Evolutionary conservation across 2,113 vertebrate genomes (phyloP).

Genomic region (Nematolebias whitei): DNA sequence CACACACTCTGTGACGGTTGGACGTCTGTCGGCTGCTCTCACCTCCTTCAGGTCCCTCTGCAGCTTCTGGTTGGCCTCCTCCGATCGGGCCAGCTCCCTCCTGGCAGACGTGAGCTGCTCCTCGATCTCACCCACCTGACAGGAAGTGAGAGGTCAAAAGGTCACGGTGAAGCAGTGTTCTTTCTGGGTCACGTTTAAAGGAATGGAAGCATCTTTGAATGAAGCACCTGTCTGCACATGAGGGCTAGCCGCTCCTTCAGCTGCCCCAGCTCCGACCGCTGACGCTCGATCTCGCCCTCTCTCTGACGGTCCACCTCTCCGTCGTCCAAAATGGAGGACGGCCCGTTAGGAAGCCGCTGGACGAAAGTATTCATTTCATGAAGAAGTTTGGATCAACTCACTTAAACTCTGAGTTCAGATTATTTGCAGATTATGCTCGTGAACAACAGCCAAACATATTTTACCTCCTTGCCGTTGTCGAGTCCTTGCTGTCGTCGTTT

Average conservation of each 20-base stretch:
- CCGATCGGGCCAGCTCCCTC: conserved; percentile 88
- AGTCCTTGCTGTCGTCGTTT: conserved; percentile 81
- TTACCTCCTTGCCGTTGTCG: conserved; percentile 81
- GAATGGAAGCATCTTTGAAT: neutral
- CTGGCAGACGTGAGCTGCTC: conserved; percentile 89
- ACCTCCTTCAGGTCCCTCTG: conserved; percentile 93
- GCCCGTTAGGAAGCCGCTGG: conserved; percentile 87
- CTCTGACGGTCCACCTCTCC: conserved; percentile 78
- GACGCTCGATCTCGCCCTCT: conserved; percentile 87
- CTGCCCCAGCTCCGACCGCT: conserved; percentile 87
- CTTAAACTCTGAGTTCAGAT: neutral
- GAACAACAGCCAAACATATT: neutral
- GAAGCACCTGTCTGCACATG: conserved; percentile 86
- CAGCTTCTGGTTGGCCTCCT: conserved; percentile 89
- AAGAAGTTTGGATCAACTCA: neutral
- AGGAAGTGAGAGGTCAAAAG: neutral
- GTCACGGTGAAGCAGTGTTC: neutral
- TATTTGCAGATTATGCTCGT: neutral
- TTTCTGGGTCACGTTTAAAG: neutral
- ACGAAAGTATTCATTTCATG: neutral
- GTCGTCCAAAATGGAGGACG: conserved; percentile 77
- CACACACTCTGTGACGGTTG: neutral
- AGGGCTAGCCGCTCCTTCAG: conserved; percentile 89
- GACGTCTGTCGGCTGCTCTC: conserved; percentile 32
- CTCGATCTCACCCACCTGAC: conserved; percentile 89